phyloP scores from a whole-genome alignment of 2,888 invertebrate species.

The Drosophila rubida region DNA sequence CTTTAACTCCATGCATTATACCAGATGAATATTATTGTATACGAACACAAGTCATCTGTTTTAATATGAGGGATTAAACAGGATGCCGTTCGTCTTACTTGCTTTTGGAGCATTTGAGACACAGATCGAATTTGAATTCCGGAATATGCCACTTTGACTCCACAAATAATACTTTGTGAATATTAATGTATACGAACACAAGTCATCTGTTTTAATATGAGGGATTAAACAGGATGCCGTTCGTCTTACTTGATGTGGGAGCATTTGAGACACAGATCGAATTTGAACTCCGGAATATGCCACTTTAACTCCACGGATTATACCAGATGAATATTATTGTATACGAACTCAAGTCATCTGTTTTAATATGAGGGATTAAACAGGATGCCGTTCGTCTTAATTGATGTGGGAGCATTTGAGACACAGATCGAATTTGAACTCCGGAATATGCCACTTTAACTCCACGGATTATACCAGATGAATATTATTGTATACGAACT shows the following conservation, averaged over 20 bases:
- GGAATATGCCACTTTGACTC: slow-evolving; percentile 50
- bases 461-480: slow-evolving; percentile 15
- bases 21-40: slow-evolving; percentile 10
- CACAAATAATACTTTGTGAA: neutral
- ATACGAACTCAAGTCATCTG: slow-evolving; percentile 55
- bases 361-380: slow-evolving; percentile 32
- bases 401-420: slow-evolving; percentile 46
- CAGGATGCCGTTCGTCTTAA: slow-evolving; percentile 48
- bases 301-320: slow-evolving; percentile 37
- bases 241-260: slow-evolving; percentile 33
- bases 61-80: slow-evolving; percentile 30
- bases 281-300: slow-evolving; percentile 13
- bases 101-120: slow-evolving; percentile 38
- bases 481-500: slow-evolving; percentile 22
- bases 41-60: slow-evolving; percentile 54
- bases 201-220: slow-evolving; percentile 54
- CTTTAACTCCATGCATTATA: slow-evolving; percentile 46
- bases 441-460: slow-evolving; percentile 41
- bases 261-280: slow-evolving; percentile 37
- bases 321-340: slow-evolving; percentile 4
- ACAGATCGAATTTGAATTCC: slow-evolving; percentile 6
- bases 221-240: slow-evolving; percentile 49
- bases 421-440: slow-evolving; percentile 12
- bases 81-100: slow-evolving; percentile 42
- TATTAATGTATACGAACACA: slow-evolving; percentile 48